Percentiles rank a stretch among this genome's conserved stretches.
phyloP scores from a whole-genome alignment of 2,113 vertebrate genomes.

The Heliornis fulica region DNA sequence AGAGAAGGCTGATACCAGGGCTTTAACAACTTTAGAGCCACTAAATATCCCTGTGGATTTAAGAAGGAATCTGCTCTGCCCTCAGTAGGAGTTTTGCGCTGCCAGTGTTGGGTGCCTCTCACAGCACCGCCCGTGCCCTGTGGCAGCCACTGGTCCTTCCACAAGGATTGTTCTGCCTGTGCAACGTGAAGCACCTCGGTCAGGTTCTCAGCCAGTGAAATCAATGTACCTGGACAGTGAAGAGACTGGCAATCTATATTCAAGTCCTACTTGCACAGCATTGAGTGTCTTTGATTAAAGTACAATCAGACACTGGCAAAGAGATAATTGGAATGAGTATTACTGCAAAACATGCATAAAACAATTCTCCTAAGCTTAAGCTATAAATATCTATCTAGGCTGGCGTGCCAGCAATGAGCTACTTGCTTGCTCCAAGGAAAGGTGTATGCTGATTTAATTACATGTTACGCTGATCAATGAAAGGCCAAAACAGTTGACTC shows the following conservation, averaged over 20 bases:
- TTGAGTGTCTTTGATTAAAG: background rate
- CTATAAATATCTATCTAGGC: background rate
- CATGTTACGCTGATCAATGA: background rate
- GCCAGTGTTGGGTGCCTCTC: background rate
- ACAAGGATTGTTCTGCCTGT: background rate
- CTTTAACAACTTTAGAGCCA: background rate
- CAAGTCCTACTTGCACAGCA: background rate
- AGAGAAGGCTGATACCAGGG: background rate
- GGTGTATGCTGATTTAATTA: conserved; percentile 29
- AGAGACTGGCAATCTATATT: background rate
- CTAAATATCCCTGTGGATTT: background rate
- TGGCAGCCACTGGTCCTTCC: background rate
- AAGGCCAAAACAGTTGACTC: conserved; percentile 52
- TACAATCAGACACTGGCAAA: background rate
- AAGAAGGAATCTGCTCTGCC: background rate
- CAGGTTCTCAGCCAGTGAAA: background rate
- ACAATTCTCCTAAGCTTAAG: background rate
- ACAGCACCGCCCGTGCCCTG: background rate
- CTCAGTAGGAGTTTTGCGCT: background rate
- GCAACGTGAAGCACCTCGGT: background rate
- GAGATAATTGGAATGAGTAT: background rate
- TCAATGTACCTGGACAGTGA: background rate
- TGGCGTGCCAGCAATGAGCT: background rate
- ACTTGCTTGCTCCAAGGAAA: background rate
- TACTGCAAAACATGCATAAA: background rate